These are phyloP conservation scores for Aldabrachelys gigantea DNA, from an alignment of 2,113 vertebrate species.

Conservation along the genomic window DNA sequence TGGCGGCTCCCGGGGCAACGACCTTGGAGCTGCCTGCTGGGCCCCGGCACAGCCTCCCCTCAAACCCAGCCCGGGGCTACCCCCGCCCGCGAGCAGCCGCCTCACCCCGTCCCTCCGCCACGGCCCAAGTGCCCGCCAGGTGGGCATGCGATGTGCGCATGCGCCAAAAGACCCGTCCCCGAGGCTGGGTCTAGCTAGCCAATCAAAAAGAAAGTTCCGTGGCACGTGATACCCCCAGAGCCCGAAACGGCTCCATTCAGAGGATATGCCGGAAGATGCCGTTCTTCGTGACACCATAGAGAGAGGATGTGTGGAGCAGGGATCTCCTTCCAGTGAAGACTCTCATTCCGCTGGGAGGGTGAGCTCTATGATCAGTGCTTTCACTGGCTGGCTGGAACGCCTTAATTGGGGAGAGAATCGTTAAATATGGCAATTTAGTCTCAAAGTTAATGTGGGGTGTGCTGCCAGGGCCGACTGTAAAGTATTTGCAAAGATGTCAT, in stretches of 20 bases:
- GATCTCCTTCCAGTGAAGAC: neutral
- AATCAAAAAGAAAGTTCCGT: neutral
- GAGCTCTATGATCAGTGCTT: neutral
- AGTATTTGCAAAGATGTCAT: neutral
- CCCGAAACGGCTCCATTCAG: fast-evolving
- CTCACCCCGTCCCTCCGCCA: neutral
- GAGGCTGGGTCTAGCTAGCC: neutral
- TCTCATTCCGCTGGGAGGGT: neutral
- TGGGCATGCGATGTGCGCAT: neutral
- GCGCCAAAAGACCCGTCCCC: neutral
- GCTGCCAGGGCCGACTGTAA: neutral
- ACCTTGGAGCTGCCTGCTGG: neutral
- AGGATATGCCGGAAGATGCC: fast-evolving
- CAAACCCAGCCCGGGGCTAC: neutral
- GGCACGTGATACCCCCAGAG: neutral
- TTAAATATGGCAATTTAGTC: neutral
- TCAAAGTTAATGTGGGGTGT: neutral
- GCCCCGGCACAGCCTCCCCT: neutral
- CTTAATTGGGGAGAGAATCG: neutral
- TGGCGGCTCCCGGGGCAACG: neutral
- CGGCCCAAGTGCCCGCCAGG: neutral
- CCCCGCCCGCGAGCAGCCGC: neutral
- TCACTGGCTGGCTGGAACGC: fast-evolving
- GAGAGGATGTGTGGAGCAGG: neutral
- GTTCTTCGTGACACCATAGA: neutral